Evolutionary conservation across 2,113 vertebrate species (phyloP).

Genomic region (Labrus mixtus): DNA sequence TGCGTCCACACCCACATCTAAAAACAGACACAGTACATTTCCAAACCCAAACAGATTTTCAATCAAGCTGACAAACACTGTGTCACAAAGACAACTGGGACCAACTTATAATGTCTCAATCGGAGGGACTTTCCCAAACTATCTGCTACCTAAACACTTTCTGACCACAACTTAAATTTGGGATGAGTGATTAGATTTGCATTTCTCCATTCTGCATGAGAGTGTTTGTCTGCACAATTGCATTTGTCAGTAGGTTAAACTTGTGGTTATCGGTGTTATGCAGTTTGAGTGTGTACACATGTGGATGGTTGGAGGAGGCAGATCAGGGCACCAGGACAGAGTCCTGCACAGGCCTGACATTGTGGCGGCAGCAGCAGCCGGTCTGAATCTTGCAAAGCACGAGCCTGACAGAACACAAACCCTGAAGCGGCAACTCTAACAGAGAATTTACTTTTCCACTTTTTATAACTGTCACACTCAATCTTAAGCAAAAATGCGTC

Average conservation of each 20-base stretch:
- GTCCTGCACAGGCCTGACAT: not conserved
- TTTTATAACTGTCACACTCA: not conserved
- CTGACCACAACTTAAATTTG: slow-evolving; percentile 58
- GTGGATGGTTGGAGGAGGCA: slow-evolving; percentile 36
- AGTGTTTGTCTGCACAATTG: not conserved
- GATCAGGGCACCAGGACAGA: slow-evolving; percentile 22
- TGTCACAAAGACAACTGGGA: slow-evolving; percentile 55
- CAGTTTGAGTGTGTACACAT: slow-evolving; percentile 17
- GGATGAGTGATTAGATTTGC: slow-evolving; percentile 37
- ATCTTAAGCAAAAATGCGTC: too few species aligned
- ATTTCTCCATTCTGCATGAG: slow-evolving; percentile 13
- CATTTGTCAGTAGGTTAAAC: slow-evolving; percentile 36
- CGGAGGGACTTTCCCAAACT: slow-evolving; percentile 77
- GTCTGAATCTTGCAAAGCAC: not conserved
- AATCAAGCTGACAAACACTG: slow-evolving; percentile 62
- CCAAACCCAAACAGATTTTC: slow-evolving; percentile 42
- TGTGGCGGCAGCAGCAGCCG: not conserved
- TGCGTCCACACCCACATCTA: slow-evolving; percentile 38
- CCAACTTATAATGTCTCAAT: slow-evolving; percentile 40
- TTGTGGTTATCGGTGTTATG: slow-evolving; percentile 50
- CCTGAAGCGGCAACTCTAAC: not conserved
- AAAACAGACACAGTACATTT: slow-evolving; percentile 54
- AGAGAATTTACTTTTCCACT: not conserved
- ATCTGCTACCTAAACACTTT: slow-evolving; percentile 79
- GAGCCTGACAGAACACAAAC: not conserved